Evolutionary conservation across 1,140 invertebrate genomes (phyloP).

Genomic region (Campodea augens): DNA sequence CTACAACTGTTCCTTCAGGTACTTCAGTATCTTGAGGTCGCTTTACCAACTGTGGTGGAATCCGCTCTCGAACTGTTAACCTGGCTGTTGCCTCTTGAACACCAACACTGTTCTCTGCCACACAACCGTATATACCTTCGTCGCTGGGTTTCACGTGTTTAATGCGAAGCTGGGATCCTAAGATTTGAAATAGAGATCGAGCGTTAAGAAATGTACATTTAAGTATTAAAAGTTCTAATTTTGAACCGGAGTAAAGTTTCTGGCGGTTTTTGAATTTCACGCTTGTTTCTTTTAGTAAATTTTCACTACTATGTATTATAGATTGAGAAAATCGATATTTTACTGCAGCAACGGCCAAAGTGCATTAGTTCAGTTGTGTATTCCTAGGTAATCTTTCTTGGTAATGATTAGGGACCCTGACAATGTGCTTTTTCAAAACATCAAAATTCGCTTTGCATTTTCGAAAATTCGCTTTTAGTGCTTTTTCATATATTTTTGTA

Average conservation of each 20-base stretch:
- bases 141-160: slow-evolving; percentile 40
- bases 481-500: too few species aligned
- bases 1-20: slow-evolving; percentile 45
- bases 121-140: slow-evolving; percentile 58
- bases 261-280: too few species aligned
- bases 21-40: slow-evolving; percentile 54
- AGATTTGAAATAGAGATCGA: slow-evolving; percentile 1
- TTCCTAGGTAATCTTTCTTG: slow-evolving; percentile 4
- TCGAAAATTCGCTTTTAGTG: too few species aligned
- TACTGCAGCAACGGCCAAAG: too few species aligned
- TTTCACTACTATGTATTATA: too few species aligned
- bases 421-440: too few species aligned
- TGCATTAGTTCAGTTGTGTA: slow-evolving; percentile 4
- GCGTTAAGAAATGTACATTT: too few species aligned
- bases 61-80: slow-evolving; percentile 35
- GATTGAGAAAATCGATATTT: too few species aligned
- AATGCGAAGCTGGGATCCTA: slow-evolving; percentile 35
- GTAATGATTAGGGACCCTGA: slow-evolving; percentile 4
- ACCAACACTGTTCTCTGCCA: slow-evolving; percentile 51
- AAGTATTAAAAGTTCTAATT: too few species aligned
- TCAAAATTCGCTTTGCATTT: too few species aligned
- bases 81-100: slow-evolving; percentile 41
- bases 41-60: slow-evolving; percentile 31
- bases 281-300: too few species aligned
- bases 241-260: too few species aligned